Evolutionary conservation across 1,140 invertebrate genomes (phyloP), one percentile per base, ranked within the genome.

Genomic region (Neoseiulus cucumeris): DNA sequence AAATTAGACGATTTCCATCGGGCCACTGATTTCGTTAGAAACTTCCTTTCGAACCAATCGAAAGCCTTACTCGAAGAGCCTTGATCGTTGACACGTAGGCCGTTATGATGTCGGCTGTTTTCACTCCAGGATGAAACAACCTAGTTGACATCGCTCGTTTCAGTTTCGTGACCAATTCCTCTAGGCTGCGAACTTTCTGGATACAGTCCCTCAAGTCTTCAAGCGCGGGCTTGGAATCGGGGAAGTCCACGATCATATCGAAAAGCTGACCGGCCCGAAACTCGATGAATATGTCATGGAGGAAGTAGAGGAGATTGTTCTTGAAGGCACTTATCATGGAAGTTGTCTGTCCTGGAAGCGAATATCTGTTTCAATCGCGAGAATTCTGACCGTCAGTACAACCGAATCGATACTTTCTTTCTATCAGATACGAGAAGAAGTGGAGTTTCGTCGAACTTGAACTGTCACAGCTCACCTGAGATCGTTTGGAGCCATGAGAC

Each of bases 41-140:
- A n/a, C n/a, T n/a, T n/a, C n/a, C n/a, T n/a, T n/a, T n/a, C n/a
- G n/a, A n/a, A n/a, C n/a, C n/a, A 39, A 39, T 9, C 9, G 33
- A 39, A 6, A 9, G 9, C 4, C 14, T 1, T 25, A 59, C 51
- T 68, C 89, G 81, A 41, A 99, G 79, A 4, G 92, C 80, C 83
- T 90, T 85, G 18, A 98, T 98, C 39, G 92, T 87, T 22, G 91
- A 86, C 22, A 98, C 87, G 75, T 98, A 98, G 0, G 92, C 93
- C 30, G 91, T 94, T 64, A 99, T 78, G 72, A 98, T 94, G 74
- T 98, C 92, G 44, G 87, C 83, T n/a, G 95, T 99, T 70, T 93
- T 94, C 0, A 98, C 93, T 67, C 91, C 93, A 17, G 88, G 87
- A 77, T 92, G 89, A 18, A 93, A 73, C n/a, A 93, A 76, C 70